Evolutionary conservation across 1,140 invertebrate species (phyloP), one percentile per base, ranked within the genome.

Genomic region (Fopius arisanus): DNA sequence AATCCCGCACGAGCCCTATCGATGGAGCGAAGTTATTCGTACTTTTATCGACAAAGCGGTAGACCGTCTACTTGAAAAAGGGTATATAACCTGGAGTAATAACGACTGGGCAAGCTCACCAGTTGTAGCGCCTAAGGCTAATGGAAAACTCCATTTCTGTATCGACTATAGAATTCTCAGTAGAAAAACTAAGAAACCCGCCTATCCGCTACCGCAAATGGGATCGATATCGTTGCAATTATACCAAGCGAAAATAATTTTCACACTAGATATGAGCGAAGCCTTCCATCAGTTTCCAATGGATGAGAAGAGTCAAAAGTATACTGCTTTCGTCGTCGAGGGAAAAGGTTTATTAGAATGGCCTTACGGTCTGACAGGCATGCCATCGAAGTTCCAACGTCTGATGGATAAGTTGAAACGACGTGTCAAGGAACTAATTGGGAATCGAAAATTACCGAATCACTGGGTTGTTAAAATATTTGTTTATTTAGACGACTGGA

Each of bases 291-390:
- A 72, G 28, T 62, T 74, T 19, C 72, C 66, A 4, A 74, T 74
- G 72, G 41, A 74, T 14, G 48, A 74, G 23, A 43, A 48, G 5
- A 74, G 72, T 28, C 72, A 26, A 31, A 74, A 74, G 41, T 74
- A 74, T 62, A 74, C 72, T 2, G 66, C 72, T 9, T 69, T 74
- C 59, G 66, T 59, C 3, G 84, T 86, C 6, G 83, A 82, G 14
- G 81, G 82, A 37, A 78, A 81, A 54, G 82, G 83, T 3, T 74
- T 86, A 9, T 88, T 79, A 66, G 79, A 82, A 59, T 90, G 87
- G 84, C 84, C 87, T 0, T 89, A 89, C 78, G 88, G 87, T 2
- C 77, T 90, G 1, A 75, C 68, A n/a, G 87, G 88, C 73, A 79
- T 82, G 2, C 78, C 85, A 21, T 77, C 80, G 0, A 80, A 70